Evolutionary conservation across 2,888 invertebrate genomes (phyloP), one percentile per base, ranked within the genome.

Genomic region (Stomorhina lunata): DNA sequence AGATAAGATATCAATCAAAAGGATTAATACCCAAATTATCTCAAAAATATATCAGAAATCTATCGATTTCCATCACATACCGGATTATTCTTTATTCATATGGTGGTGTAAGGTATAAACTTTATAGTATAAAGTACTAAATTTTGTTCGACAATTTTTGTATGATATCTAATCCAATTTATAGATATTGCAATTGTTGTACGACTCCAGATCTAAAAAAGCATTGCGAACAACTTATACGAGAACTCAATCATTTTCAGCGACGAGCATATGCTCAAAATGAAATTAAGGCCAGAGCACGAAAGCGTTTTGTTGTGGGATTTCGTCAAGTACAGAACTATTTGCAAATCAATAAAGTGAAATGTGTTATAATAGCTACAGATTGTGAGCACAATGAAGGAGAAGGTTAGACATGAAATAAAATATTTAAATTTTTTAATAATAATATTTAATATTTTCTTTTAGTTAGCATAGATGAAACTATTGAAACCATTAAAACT

Each of bases 141-240:
- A n/a, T n/a, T n/a, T n/a, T n/a, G n/a, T n/a, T n/a, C n/a, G n/a
- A n/a, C n/a, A n/a, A n/a, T n/a, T n/a, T n/a, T n/a, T n/a, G n/a
- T n/a, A n/a, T n/a, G n/a, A n/a, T n/a, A n/a, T n/a, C n/a, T n/a
- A n/a, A n/a, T n/a, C n/a, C n/a, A n/a, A n/a, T n/a, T n/a, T n/a
- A n/a, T n/a, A 92, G 92, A 34, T 94, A 94, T 86, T 94, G 94
- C 87, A 92, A 93, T 86, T 94, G 94, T 88, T 91, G 92, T 50
- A 90, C 93, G 12, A 93, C 93, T n/a, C 88, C 92, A 53, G 92
- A 92, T 27, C 91, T 95, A 5, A 92, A 93, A 84, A 88, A 90
- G 29, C 87, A 92, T 68, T 92, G 92, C 15, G 91, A 91, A 32
- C 85, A 87, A 15, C 87, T 94, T 61, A 85, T 95, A 1, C 90